Percentiles rank a stretch among this genome's conserved stretches.
Evolutionary conservation across 2,113 vertebrate species (phyloP).

Genomic region (mouse (Mus musculus)): GRCm39 chr5:32891001-32891500

Average conservation of each 20-base stretch:
- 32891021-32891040: constrained; percentile 55
- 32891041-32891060: accelerated
- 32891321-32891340: constrained; percentile 87
- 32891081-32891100: background rate
- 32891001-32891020: constrained; percentile 83
- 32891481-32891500: background rate
- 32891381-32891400: background rate
- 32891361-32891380: constrained; percentile 70
- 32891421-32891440: background rate
- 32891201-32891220: background rate
- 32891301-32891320: constrained; percentile 72
- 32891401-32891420: background rate
- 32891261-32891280: background rate
- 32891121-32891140: background rate
- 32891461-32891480: background rate
- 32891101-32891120: background rate
- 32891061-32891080: constrained; percentile 20
- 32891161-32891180: background rate
- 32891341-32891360: background rate
- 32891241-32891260: background rate
- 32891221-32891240: background rate
- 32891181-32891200: constrained; percentile 57
- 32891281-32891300: background rate
- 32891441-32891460: background rate
- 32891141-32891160: background rate